These are phyloP conservation scores for Natrix natrix DNA, from an alignment of 2,797 vertebrate genomes.

Conservation along the genomic window DNA sequence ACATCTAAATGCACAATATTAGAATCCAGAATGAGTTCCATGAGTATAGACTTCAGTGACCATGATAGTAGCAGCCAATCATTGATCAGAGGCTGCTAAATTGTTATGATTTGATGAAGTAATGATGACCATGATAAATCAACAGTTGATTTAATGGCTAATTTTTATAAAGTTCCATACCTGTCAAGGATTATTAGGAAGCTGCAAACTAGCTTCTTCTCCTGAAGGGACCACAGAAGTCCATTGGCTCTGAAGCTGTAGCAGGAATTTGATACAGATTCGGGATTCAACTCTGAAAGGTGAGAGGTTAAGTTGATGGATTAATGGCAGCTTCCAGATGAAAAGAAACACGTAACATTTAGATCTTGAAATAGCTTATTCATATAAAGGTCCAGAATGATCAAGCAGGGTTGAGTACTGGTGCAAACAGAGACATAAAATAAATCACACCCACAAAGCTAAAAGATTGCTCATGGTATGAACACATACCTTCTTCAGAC, in stretches of 20 bases:
- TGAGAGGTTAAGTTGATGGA: constrained; percentile 13
- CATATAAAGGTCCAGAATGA: constrained; percentile 31
- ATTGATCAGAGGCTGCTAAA: background rate
- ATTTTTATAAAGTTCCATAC: background rate
- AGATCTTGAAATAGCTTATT: constrained; percentile 9
- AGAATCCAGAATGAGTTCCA: background rate
- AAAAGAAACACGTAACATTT: background rate
- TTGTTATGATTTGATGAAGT: background rate
- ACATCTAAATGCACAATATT: background rate
- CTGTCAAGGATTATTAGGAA: background rate
- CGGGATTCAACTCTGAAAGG: background rate
- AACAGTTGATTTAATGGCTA: background rate
- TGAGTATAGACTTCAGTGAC: background rate
- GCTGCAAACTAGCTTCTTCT: background rate
- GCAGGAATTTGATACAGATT: constrained; percentile 20
- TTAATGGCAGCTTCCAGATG: constrained; percentile 30
- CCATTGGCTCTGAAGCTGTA: background rate
- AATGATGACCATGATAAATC: background rate
- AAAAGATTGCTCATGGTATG: constrained; percentile 31
- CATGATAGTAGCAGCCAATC: background rate
- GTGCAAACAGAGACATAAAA: constrained; percentile 53
- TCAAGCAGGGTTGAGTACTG: constrained; percentile 26
- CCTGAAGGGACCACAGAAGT: constrained; percentile 36
- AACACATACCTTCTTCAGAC: constrained; percentile 65
- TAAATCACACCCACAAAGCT: constrained; percentile 48